Conservation (phyloP, 2,113 vertebrate species). For the Tringa solitaria region DNA sequence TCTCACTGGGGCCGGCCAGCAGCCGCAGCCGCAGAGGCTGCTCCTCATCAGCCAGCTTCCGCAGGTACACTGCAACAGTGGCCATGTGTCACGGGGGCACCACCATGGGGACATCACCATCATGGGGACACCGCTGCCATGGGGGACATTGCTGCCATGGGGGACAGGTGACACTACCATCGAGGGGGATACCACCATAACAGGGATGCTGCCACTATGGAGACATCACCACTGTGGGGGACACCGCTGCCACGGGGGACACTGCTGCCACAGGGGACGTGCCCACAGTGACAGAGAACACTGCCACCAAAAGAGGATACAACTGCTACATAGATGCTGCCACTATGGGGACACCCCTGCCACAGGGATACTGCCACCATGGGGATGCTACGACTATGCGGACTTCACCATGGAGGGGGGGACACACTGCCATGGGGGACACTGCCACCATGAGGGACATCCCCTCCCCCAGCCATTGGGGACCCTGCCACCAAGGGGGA, state of each 20-base stretch:
- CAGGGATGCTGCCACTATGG: background rate
- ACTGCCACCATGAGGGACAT: background rate
- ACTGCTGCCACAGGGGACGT: background rate
- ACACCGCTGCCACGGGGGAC: too few relatives aligned
- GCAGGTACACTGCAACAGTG: slow-evolving; percentile 78
- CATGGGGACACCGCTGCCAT: background rate
- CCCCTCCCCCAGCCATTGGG: too few relatives aligned
- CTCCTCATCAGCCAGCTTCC: slow-evolving; percentile 86
- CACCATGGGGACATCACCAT: background rate
- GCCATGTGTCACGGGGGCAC: background rate
- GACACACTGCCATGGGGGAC: background rate
- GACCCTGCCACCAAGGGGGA: background rate
- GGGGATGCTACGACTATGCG: too few relatives aligned
- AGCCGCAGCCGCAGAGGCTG: slow-evolving; percentile 86
- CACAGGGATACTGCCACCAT: background rate
- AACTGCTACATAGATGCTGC: background rate
- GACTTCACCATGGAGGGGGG: too few relatives aligned
- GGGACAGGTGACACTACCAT: background rate
- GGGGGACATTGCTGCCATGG: background rate
- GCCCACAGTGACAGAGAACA: background rate
- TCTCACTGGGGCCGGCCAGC: slow-evolving; percentile 89
- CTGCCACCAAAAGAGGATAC: too few relatives aligned
- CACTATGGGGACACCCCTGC: background rate
- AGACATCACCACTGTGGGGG: background rate
- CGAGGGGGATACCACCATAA: background rate